Evolutionary conservation across 2,797 vertebrate species (phyloP).

Genomic region (Botia almorhae): DNA sequence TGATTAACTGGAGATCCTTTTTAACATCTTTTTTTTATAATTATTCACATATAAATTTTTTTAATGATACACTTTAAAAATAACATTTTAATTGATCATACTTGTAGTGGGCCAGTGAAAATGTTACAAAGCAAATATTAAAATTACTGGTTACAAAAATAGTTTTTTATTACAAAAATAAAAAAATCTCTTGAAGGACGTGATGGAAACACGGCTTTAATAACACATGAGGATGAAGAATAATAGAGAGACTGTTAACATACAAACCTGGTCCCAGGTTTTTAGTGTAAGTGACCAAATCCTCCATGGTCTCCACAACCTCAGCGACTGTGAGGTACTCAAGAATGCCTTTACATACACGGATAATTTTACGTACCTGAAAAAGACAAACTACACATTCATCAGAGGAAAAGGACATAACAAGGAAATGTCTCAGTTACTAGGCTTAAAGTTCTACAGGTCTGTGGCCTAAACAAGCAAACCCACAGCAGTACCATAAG

Average conservation of each 20-base stretch:
- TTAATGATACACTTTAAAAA: too few species aligned
- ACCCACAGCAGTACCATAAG: constrained; percentile 1
- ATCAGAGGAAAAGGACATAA: neutral
- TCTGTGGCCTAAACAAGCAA: neutral
- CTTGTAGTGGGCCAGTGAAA: too few species aligned
- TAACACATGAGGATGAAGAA: neutral
- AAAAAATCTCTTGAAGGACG: neutral
- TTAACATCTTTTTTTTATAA: too few species aligned
- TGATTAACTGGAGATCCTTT: too few species aligned
- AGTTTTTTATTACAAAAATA: too few species aligned
- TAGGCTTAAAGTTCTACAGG: neutral
- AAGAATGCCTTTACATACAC: constrained; percentile 98
- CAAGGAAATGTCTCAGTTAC: neutral
- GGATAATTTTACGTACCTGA: constrained; percentile 97
- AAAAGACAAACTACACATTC: constrained; percentile 36
- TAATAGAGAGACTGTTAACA: neutral
- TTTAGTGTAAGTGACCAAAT: constrained; percentile 98
- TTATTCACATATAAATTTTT: too few species aligned
- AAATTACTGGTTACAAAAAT: too few species aligned
- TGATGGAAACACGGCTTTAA: neutral
- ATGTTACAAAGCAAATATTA: too few species aligned
- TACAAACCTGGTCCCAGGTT: constrained; percentile 93
- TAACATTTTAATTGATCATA: too few species aligned
- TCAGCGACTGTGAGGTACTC: constrained; percentile 97
- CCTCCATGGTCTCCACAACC: constrained; percentile 98